phyloP scores from a whole-genome alignment of 1,140 invertebrate genomes.

The Zaprionus davidi region DNA sequence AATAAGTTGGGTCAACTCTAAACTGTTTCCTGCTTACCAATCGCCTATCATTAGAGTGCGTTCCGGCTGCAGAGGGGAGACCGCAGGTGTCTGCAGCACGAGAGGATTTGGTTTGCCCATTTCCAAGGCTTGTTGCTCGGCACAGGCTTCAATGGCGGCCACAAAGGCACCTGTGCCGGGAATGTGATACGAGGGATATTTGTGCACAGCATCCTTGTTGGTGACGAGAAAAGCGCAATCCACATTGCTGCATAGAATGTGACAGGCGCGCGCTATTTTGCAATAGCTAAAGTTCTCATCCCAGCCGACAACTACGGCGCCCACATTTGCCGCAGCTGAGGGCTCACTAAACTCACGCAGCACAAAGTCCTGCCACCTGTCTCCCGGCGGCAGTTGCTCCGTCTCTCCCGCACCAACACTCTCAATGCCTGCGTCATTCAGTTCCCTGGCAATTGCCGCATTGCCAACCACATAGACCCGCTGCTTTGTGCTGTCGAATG shows the following conservation, averaged over 20 bases:
- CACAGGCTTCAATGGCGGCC: slow-evolving; percentile 90
- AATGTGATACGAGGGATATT: slow-evolving; percentile 62
- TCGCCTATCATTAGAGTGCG: slow-evolving; percentile 98
- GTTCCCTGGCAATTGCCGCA: slow-evolving; percentile 90
- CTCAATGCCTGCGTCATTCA: slow-evolving; percentile 91
- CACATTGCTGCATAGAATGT: slow-evolving; percentile 88
- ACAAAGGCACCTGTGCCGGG: slow-evolving; percentile 94
- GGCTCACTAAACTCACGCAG: slow-evolving; percentile 70
- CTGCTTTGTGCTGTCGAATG: slow-evolving; percentile 86
- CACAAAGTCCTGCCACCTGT: slow-evolving; percentile 66
- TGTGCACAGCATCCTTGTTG: slow-evolving; percentile 92
- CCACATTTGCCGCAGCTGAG: slow-evolving; percentile 88
- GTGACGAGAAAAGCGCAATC: slow-evolving; percentile 94
- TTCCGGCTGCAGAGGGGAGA: slow-evolving; percentile 86
- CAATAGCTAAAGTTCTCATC: slow-evolving; percentile 95
- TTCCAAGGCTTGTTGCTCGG: slow-evolving; percentile 91
- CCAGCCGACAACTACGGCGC: slow-evolving; percentile 96
- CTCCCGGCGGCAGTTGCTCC: slow-evolving; percentile 40
- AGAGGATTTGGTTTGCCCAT: slow-evolving; percentile 91
- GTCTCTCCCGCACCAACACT: slow-evolving; percentile 89
- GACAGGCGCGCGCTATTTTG: slow-evolving; percentile 95
- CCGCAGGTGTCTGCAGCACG: slow-evolving; percentile 83
- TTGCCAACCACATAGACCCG: slow-evolving; percentile 94
- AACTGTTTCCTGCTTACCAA: slow-evolving; percentile 85
- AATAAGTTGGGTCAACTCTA: slow-evolving; percentile 3